These are phyloP conservation scores for Zaprionus davidi DNA, from an alignment of 1,140 invertebrate species.

Conservation along the genomic window DNA sequence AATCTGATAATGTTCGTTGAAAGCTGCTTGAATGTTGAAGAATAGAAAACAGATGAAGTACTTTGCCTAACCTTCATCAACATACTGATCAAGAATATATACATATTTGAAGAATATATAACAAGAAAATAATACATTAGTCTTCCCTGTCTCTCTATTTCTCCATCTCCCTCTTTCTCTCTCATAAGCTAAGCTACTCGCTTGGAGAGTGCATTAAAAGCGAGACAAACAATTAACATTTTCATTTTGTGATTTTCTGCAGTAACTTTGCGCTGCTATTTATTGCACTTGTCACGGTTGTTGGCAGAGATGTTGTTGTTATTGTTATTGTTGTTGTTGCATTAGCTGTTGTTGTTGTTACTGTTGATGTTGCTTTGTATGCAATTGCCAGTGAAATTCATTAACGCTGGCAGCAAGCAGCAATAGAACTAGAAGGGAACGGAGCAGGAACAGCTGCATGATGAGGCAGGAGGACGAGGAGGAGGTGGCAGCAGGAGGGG, in stretches of 20 bases:
- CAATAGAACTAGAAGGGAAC: constrained; percentile 14
- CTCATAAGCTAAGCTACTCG: neutral
- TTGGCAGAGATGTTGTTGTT: constrained; percentile 48
- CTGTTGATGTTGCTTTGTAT: constrained; percentile 29
- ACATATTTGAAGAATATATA: too few relatives aligned
- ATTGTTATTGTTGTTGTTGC: constrained; percentile 27
- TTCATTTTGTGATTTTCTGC: constrained; percentile 77
- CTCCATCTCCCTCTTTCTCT: neutral
- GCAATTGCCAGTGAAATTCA: constrained; percentile 68
- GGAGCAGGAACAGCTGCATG: too few relatives aligned
- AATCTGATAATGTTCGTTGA: too few relatives aligned
- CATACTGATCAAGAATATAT: too few relatives aligned
- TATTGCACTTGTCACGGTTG: constrained; percentile 63
- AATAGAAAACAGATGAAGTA: too few relatives aligned
- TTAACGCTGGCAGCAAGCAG: constrained; percentile 46
- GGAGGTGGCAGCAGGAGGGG: neutral
- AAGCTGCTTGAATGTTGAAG: too few relatives aligned
- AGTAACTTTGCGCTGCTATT: constrained; percentile 70
- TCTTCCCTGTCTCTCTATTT: neutral
- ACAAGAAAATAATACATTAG: neutral
- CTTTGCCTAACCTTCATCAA: too few relatives aligned
- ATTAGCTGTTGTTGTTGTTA: constrained; percentile 22
- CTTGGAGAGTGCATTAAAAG: constrained; percentile 17
- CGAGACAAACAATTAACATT: constrained; percentile 74
- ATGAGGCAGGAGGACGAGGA: neutral